These are phyloP conservation scores for Stictonetta naevosa DNA, from an alignment of 2,113 vertebrate species.

Conservation along the genomic window DNA sequence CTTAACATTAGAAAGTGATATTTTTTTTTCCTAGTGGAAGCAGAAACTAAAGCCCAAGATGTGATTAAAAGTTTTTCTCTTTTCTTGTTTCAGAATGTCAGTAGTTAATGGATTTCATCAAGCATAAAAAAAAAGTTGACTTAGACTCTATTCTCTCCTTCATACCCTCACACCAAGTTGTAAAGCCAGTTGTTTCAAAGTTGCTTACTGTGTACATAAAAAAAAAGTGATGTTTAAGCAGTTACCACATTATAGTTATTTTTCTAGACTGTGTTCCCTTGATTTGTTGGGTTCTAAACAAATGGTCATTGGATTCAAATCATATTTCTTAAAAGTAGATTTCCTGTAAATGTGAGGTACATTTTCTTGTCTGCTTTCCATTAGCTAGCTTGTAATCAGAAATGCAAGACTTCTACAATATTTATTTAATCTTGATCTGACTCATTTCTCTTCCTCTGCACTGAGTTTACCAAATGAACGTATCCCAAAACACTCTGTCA, in stretches of 20 bases:
- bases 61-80: neutral
- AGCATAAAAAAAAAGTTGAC: neutral
- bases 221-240: neutral
- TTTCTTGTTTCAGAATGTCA: neutral
- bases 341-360: neutral
- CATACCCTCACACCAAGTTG: neutral
- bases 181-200: neutral
- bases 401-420: neutral
- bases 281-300: neutral
- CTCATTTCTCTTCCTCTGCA: neutral
- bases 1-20: neutral
- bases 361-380: neutral
- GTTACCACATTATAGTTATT: neutral
- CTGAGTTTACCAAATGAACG: neutral
- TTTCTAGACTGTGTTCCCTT: neutral
- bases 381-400: neutral
- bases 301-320: neutral
- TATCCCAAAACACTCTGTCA: neutral
- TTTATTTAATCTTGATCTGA: neutral
- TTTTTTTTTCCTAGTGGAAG: neutral
- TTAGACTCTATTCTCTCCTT: neutral
- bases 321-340: neutral
- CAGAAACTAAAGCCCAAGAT: neutral
- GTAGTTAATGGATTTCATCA: neutral
- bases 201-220: neutral